phyloP scores from a whole-genome alignment of 2,797 vertebrate species.

The Tarsius wallacei region DNA sequence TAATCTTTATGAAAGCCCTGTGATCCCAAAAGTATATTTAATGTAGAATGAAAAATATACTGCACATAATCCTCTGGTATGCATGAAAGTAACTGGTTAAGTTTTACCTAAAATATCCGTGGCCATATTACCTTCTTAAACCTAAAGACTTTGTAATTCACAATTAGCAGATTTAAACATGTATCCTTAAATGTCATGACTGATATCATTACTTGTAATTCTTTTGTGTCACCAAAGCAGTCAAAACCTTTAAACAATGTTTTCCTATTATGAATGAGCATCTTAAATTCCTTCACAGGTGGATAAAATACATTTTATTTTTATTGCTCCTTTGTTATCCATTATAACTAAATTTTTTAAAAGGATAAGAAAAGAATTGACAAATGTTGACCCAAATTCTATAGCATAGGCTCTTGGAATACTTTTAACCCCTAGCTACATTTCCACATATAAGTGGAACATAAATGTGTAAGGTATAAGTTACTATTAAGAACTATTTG shows the following conservation, averaged over 20 bases:
- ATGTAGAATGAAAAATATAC: slow-evolving; percentile 11
- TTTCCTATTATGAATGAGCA: neutral
- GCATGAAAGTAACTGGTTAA: neutral
- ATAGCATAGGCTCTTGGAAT: neutral
- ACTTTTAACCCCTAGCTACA: neutral
- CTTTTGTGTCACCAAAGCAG: neutral
- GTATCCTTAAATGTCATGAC: neutral
- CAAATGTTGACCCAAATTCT: slow-evolving; percentile 40
- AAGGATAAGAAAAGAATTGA: slow-evolving; percentile 54
- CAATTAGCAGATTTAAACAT: neutral
- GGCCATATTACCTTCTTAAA: neutral
- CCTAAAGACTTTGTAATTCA: neutral
- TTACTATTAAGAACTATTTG: neutral
- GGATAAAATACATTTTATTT: slow-evolving; percentile 1
- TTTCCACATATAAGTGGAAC: neutral
- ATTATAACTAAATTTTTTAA: slow-evolving; percentile 33
- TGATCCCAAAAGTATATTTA: neutral
- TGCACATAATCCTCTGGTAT: neutral
- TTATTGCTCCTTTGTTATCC: neutral
- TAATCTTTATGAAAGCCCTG: neutral
- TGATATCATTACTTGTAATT: neutral
- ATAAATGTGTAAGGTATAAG: neutral
- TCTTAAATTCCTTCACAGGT: neutral
- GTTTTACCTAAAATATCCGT: neutral
- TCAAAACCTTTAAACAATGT: neutral